Percentiles rank a stretch among this genome's conserved stretches.
Evolutionary conservation across 2,797 vertebrate species (phyloP).

Genomic region (Lagocephalus sceleratus): DNA sequence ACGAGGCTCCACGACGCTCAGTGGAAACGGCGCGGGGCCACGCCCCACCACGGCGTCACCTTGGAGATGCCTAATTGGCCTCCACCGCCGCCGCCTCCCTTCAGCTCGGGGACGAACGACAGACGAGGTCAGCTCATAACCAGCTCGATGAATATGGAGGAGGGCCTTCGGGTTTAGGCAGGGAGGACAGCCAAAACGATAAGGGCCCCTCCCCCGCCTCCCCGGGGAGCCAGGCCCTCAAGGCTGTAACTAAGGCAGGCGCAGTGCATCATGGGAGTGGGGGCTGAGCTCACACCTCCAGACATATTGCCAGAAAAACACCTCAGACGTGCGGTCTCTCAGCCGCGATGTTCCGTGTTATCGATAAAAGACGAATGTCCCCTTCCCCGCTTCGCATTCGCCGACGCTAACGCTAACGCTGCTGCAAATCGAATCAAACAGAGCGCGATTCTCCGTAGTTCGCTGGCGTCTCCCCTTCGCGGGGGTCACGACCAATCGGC

Average conservation of each 20-base stretch:
- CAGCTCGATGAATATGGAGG: slow-evolving; percentile 68
- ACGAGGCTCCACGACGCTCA: no score
- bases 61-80: slow-evolving; percentile 41
- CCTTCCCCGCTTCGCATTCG: no score
- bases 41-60: slow-evolving; percentile 9
- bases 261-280: slow-evolving; percentile 13
- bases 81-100: slow-evolving; percentile 20
- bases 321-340: slow-evolving; percentile 12
- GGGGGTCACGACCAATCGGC: no score
- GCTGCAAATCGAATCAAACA: no score
- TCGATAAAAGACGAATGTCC: no score
- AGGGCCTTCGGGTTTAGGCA: slow-evolving; percentile 53
- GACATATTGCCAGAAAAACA: slow-evolving; percentile 1
- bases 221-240: slow-evolving; percentile 34
- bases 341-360: no score
- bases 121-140: slow-evolving; percentile 59
- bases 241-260: slow-evolving; percentile 43
- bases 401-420: no score
- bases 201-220: slow-evolving; percentile 41
- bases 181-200: slow-evolving; percentile 60
- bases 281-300: slow-evolving; percentile 5
- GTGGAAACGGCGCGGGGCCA: slow-evolving; percentile 1
- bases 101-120: slow-evolving; percentile 46
- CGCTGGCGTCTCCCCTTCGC: no score
- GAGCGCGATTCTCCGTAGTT: no score